Base-by-base conservation (phyloP, 2,113 vertebrate species). In the Caloenas nicobarica region DNA sequence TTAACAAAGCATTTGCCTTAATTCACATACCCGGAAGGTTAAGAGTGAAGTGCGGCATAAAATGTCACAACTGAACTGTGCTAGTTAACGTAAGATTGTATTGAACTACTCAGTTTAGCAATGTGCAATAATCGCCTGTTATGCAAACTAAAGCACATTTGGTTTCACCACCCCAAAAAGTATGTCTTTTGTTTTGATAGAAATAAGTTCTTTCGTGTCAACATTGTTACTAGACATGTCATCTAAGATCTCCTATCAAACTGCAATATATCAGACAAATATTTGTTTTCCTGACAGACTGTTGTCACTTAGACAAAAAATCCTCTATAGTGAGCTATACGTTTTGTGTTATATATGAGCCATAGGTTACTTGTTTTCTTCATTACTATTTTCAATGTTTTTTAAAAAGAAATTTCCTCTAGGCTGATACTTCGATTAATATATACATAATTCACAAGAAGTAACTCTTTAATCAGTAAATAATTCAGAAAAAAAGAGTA, bases 381-480 rank as follows among this genome's bases (percentile, higher is more conserved):
- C 46, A 48, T 89, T 70, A 68, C 57, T 76, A 44, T 71, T 88
- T 82, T 89, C 31, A 77, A 17, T 66, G 18, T 61, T 92, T 96
- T 97, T 69, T 44, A 15, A 68, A 62, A 79, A 80, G 73, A 58
- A 40, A 24, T 26, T 56, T 91, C 40, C 25, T 88, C 81, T 86
- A 81, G 61, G 69, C n/a, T 95, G 71, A 96, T 88, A 88, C 17
- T 82, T 60, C 65, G 51, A 92, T 85, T 70, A 86, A 89, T 72
- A 65, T 29, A 72, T 7, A 62, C 4, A 61, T 36, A 87, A 76
- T 36, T 95, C 89, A 94, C 40, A 66, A 13, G 9, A 84, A 54
- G 38, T 26, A 88, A 78, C 3, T n/a, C 14, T n/a, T 36, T 58
- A 68, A 29, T 51, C 79, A 54, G 13, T 36, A 86, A 77, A 28